A percentile compares a stretch with the other conserved stretches of the same genome.
These are phyloP conservation scores for Ptychoptera albimana DNA, from an alignment of 2,888 invertebrate genomes.

Conservation along the genomic window DNA sequence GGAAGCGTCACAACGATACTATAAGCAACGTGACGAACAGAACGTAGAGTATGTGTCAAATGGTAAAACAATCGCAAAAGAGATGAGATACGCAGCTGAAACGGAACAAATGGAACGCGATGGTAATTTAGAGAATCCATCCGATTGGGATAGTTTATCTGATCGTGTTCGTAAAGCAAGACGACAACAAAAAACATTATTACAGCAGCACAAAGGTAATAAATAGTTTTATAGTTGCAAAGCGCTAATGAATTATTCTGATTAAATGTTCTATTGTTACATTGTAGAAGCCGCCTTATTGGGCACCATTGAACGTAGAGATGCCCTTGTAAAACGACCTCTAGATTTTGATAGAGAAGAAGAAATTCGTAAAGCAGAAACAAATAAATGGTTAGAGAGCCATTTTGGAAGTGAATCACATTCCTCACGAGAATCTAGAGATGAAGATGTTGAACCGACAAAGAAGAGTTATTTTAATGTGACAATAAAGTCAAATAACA, in stretches of 20 bases:
- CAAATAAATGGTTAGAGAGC: constrained; percentile 80
- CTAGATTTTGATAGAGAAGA: constrained; percentile 77
- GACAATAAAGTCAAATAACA: constrained; percentile 45
- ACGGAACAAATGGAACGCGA: constrained; percentile 63
- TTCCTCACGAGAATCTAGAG: constrained; percentile 38
- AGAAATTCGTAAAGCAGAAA: constrained; percentile 76
- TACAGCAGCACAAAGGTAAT: constrained; percentile 36
- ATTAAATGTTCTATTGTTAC: neutral
- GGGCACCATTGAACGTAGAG: constrained; percentile 47
- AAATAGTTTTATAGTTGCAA: neutral
- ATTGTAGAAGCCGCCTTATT: constrained; percentile 23
- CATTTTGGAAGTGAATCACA: constrained; percentile 80
- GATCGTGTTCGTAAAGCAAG: constrained; percentile 54
- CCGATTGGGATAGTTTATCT: constrained; percentile 65
- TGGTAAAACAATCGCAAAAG: constrained; percentile 63
- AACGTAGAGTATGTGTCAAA: constrained; percentile 70
- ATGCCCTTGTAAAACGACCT: constrained; percentile 64
- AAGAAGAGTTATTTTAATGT: constrained; percentile 63
- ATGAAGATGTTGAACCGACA: constrained; percentile 44
- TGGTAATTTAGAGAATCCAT: constrained; percentile 46
- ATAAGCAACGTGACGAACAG: constrained; percentile 63
- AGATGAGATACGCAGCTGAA: constrained; percentile 66
- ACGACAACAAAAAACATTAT: constrained; percentile 30
- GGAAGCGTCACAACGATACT: constrained; percentile 44
- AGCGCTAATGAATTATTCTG: neutral